A percentile compares a stretch with the other conserved stretches of the same genome.
These are phyloP conservation scores for Acromyrmex echinatior DNA, from an alignment of 1,140 invertebrate species.

Conservation along the genomic window DNA sequence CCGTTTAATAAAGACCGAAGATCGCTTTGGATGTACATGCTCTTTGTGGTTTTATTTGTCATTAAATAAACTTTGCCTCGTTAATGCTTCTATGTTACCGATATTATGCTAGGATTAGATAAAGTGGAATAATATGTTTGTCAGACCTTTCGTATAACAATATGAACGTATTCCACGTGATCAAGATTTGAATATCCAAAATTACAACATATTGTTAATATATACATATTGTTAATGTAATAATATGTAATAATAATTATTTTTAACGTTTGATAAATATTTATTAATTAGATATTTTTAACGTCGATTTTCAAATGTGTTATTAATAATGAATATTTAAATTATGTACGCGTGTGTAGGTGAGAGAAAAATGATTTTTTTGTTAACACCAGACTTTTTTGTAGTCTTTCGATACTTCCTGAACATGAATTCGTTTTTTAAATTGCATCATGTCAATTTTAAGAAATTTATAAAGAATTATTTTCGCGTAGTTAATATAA, in stretches of 20 bases:
- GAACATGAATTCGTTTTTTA: no score
- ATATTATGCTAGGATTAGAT: constrained; percentile 38
- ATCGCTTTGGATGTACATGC: neutral
- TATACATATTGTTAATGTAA: neutral
- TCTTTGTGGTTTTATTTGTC: constrained; percentile 48
- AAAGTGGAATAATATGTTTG: constrained; percentile 20
- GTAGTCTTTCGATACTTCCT: no score
- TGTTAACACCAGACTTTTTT: no score
- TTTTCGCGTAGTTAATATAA: no score
- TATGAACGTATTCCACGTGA: neutral
- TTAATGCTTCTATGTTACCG: constrained; percentile 17
- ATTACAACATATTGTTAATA: neutral
- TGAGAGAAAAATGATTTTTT: no score
- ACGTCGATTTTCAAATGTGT: constrained; percentile 3
- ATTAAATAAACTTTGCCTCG: constrained; percentile 9
- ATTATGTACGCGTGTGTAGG: neutral
- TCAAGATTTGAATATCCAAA: constrained; percentile 3
- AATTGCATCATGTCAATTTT: no score
- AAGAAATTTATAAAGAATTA: no score
- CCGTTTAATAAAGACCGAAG: constrained; percentile 45
- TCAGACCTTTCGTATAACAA: neutral
- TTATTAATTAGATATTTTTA: neutral
- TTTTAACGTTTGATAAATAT: neutral
- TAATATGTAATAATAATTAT: neutral
- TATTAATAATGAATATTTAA: constrained; percentile 11